Conservation (phyloP, 1,140 invertebrate species). For the Sarcophaga bullata region DNA sequence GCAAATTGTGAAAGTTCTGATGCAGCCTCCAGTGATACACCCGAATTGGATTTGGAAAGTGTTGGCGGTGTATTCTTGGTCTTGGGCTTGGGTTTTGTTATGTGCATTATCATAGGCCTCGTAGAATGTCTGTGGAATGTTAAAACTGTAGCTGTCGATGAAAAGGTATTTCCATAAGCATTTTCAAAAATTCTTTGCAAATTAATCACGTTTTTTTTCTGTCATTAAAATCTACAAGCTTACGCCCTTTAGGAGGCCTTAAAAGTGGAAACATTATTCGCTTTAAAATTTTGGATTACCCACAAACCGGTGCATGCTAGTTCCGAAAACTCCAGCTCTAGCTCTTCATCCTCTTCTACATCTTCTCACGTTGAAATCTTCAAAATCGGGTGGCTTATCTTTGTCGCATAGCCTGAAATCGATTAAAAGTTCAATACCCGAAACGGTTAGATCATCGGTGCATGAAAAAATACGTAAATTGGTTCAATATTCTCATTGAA, state of each 20-base stretch:
- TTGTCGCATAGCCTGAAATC: conserved; percentile 51
- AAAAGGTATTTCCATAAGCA: conserved; percentile 65
- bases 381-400: conserved; percentile 53
- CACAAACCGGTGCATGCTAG: conserved; percentile 60
- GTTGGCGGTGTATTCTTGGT: conserved; percentile 81
- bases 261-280: conserved; percentile 69
- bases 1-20: conserved; percentile 52
- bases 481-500: conserved; percentile 62
- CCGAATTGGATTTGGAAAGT: conserved; percentile 71
- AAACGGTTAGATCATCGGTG: conserved; percentile 53
- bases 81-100: conserved; percentile 69
- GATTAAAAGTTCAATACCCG: conserved; percentile 47
- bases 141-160: conserved; percentile 70
- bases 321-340: conserved; percentile 46
- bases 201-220: not conserved
- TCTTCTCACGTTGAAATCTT: conserved; percentile 50
- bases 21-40: conserved; percentile 55
- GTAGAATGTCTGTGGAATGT: conserved; percentile 76
- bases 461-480: conserved; percentile 57
- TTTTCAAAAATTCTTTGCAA: not conserved
- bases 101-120: conserved; percentile 68
- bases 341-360: conserved; percentile 45
- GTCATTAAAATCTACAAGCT: conserved; percentile 63
- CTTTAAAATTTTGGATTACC: conserved; percentile 67
- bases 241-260: conserved; percentile 70